Base-by-base conservation (phyloP, 2,113 vertebrate species). In the Hyperopisus bebe region DNA sequence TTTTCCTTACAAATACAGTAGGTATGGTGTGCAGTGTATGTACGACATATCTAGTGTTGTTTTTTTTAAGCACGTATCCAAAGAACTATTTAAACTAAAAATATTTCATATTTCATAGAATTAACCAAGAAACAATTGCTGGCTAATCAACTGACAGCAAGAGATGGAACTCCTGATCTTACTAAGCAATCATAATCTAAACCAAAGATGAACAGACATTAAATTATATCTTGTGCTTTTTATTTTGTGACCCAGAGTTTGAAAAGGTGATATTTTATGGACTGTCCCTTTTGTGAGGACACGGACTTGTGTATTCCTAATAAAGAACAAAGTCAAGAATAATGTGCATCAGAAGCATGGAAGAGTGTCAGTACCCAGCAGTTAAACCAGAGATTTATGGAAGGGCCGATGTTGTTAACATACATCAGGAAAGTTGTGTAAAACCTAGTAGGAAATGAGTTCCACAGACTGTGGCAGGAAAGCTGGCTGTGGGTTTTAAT, bases 351-450 rank as follows among this genome's bases (percentile, higher is more conserved):
- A 42, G 11, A 89, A 88, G 53, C 10, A 51, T 47, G 21, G 66
- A 31, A 42, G 39, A 48, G 53, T 19, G 42, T 31, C 89, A 88
- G 27, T 31, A 3, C 48, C 19, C 62, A 17, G 77, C 80, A 85
- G 89, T 85, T 74, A 90, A 91, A 91, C 70, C 50, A 39, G 51
- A 9, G 35, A 44, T 89, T 91, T 89, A 91, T 66, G 86, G 21
- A 80, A 66, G 48, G 47, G 86, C 27, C 84, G 17, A 86, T 86
- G 70, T 42, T 83, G 84, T 90, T 91, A 85, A 88, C 42, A 89
- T 77, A 46, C 47, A 89, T 86, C 53, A 86, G 90, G 44, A 88
- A 42, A 89, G 58, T 58, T 10, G 46, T 88, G 35, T 88, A 77
- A 88, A 91, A 87, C 24, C 19, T 27, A 24, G 50, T 47, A 77